Percentiles rank a stretch among this genome's conserved stretches.
phyloP scores from a whole-genome alignment of 2,888 invertebrate genomes.

The Oligia fasciuncula region DNA sequence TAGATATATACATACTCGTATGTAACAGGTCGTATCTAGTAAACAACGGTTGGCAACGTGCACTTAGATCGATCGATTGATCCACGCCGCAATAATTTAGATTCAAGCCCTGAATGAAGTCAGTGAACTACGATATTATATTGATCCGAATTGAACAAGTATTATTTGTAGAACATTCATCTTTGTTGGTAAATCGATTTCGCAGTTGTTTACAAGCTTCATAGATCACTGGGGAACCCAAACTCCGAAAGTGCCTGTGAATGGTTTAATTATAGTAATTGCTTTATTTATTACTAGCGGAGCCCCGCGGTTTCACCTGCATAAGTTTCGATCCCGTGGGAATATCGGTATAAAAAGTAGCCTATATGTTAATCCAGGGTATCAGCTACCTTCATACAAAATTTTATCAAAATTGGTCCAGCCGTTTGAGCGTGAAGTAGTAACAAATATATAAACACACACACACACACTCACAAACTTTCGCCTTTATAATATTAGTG shows the following conservation, averaged over 20 bases:
- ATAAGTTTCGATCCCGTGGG: too few relatives aligned
- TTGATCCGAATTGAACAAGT: constrained; percentile 9
- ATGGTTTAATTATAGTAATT: background rate
- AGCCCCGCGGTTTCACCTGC: too few relatives aligned
- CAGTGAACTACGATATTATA: constrained; percentile 42
- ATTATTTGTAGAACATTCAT: constrained; percentile 30
- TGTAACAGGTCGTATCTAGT: constrained; percentile 9
- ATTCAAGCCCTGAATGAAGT: constrained; percentile 21
- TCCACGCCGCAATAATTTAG: constrained; percentile 37
- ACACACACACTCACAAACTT: too few relatives aligned
- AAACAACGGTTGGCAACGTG: constrained; percentile 35
- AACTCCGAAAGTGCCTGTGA: background rate
- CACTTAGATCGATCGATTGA: constrained; percentile 34
- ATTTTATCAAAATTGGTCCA: too few relatives aligned
- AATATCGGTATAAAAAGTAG: too few relatives aligned
- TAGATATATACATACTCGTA: background rate
- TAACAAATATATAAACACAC: too few relatives aligned
- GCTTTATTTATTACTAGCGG: background rate
- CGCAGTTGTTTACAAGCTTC: constrained; percentile 10
- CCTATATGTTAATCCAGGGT: too few relatives aligned
- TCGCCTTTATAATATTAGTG: too few relatives aligned
- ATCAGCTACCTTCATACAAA: too few relatives aligned
- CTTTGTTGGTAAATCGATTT: background rate
- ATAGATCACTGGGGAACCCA: background rate
- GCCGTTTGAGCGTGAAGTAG: too few relatives aligned